Evolutionary conservation across 1,140 invertebrate genomes (phyloP).

Genomic region (Achroia grisella): DNA sequence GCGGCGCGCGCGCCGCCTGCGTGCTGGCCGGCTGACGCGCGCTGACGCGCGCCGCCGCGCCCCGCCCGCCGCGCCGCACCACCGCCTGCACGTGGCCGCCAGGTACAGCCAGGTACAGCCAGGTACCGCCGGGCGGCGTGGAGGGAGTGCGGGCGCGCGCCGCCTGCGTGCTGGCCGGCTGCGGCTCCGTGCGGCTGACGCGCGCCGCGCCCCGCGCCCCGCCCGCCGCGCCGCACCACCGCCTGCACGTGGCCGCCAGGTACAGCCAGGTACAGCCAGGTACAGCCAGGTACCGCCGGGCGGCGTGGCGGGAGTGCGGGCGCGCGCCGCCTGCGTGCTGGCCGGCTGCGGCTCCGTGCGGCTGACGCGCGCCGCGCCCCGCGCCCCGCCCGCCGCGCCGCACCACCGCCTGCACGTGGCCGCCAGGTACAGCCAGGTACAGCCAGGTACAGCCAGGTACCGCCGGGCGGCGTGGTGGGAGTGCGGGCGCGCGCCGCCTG

Average conservation of each 20-base stretch:
- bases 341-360: slow-evolving; percentile 84
- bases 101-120: too few relatives aligned
- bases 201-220: slow-evolving; percentile 75
- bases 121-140: slow-evolving; percentile 62
- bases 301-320: slow-evolving; percentile 74
- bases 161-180: too few relatives aligned
- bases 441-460: slow-evolving; percentile 66
- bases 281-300: too few relatives aligned
- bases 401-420: slow-evolving; percentile 80
- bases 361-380: slow-evolving; percentile 73
- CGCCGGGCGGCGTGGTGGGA: slow-evolving; percentile 73
- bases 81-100: slow-evolving; percentile 79
- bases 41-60: slow-evolving; percentile 72
- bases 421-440: slow-evolving; percentile 70
- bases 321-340: slow-evolving; percentile 74
- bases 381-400: slow-evolving; percentile 83
- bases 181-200: slow-evolving; percentile 79
- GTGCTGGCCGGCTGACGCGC: slow-evolving; percentile 87
- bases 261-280: too few relatives aligned
- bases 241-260: slow-evolving; percentile 77
- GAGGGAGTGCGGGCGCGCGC: slow-evolving; percentile 75
- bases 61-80: slow-evolving; percentile 78
- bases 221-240: slow-evolving; percentile 78
- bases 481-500: slow-evolving; percentile 78
- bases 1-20: too few relatives aligned